Base-by-base conservation (phyloP, 2,113 vertebrate genomes). In the Melanostigma gelatinosum region DNA sequence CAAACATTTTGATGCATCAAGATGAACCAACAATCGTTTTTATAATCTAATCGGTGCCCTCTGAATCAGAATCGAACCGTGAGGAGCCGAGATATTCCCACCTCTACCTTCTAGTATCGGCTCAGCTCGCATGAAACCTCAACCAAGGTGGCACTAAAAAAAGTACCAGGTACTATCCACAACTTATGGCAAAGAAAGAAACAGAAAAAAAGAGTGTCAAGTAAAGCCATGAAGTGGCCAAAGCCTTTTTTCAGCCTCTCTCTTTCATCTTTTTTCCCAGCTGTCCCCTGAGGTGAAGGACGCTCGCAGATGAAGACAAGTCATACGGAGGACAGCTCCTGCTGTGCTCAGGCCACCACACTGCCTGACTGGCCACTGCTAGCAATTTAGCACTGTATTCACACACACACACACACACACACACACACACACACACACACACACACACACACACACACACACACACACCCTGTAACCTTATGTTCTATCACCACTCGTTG, bases 391-490 rank as follows among this genome's bases (percentile, higher is more conserved):
- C 58, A 36, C 55, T 32, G 46, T 5, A 27, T 62, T 36, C 52
- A 78, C 71, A 57, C 68, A 63, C 58, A 66, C 52, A 61, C 48
- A 34, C 68, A 63, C 63, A 68, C 55, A 60, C n/a, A n/a, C n/a
- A n/a, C n/a, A n/a, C n/a, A n/a, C n/a, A n/a, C 40, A 72, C 67
- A 68, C 73, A 58, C 75, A 68, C 65, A 78, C 44, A 61, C 63
- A n/a, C 52, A 78, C 71, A 57, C 68, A 63, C 58, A 66, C 52
- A 61, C 48, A 34, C 68, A 63, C 40, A 72, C 67, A 68, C 73
- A 58, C 75, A 68, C 65, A 78, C 44, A 61, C 63, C 76, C 88
- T 82, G 85, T 92, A 93, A 91, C 90, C 90, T 90, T 74, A 62
- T 68, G 86, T 94, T 83, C 85, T 60, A 73, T 93, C 87, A 90